These are phyloP conservation scores for Limnephilus lunatus DNA, from an alignment of 2,888 invertebrate genomes.

Conservation along the genomic window DNA sequence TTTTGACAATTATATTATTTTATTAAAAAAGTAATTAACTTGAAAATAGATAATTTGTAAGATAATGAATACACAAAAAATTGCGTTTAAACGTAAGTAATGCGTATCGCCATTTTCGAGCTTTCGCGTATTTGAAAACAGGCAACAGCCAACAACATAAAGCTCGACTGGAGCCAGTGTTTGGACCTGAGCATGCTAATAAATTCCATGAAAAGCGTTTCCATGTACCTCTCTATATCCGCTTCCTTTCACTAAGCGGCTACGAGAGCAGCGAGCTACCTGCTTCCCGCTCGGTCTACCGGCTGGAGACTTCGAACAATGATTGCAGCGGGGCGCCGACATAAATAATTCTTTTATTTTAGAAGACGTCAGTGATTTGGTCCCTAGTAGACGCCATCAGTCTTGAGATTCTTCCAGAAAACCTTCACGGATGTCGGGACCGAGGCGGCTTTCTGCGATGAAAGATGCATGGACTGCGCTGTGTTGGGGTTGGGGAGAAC, in stretches of 20 bases:
- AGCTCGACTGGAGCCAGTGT: not conserved
- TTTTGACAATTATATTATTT: too few species aligned
- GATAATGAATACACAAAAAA: not conserved
- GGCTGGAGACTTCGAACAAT: conserved; percentile 38
- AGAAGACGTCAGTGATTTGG: conserved; percentile 47
- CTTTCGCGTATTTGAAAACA: not conserved
- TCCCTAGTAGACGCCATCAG: conserved; percentile 45
- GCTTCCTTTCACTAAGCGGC: not conserved
- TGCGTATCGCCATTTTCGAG: not conserved
- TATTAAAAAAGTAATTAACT: too few species aligned
- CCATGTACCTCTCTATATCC: not conserved
- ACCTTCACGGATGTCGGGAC: not conserved
- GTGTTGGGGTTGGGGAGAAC: conserved; percentile 10
- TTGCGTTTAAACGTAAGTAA: not conserved
- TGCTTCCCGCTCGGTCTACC: not conserved
- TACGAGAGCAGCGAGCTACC: not conserved
- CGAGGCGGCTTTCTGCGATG: conserved; percentile 35
- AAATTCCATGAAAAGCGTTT: not conserved
- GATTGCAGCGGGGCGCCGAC: conserved; percentile 54
- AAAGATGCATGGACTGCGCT: conserved; percentile 57
- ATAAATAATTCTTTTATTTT: conserved; percentile 64
- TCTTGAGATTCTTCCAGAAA: conserved; percentile 25
- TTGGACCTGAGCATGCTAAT: not conserved
- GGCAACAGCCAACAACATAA: not conserved
- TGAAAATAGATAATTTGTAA: not conserved